Evolutionary conservation across 2,113 vertebrate genomes (phyloP), one percentile per base, ranked within the genome.

Genomic region (Plecturocebus donacophilus): DNA sequence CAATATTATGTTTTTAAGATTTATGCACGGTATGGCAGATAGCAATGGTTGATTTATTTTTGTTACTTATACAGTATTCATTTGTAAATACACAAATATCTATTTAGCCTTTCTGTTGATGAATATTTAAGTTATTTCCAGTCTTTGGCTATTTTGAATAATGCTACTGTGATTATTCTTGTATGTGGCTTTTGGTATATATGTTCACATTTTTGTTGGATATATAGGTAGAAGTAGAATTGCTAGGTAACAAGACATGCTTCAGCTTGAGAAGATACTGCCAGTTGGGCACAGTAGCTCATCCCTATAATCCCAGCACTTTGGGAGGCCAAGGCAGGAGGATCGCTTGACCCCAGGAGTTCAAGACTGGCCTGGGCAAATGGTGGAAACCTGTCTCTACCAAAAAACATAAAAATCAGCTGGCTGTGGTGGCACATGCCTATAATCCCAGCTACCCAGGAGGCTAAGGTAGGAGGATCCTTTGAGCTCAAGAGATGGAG

Each of bases 101-200:
- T 32, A 71, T 66, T 76, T 79, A 38, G 61, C 30, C 42, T 77
- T 92, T 83, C 88, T 77, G 8, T 17, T 81, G 25, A 47, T 14
- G 52, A 32, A 58, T 45, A 66, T 89, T 40, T 71, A 12, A n/a
- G n/a, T 30, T 71, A 88, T 52, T 88, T 54, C 8, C 13, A 83
- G 17, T 80, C 58, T 85, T 0, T 20, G 11, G 27, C 42, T 80
- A 68, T 56, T 87, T 17, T 88, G 61, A 94, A 77, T 61, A 90
- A 87, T 83, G 30, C n/a, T 87, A 86, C n/a, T 58, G 61, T 56
- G n/a, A 76, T 23, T 90, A 56, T 40, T 93, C 68, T 91, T 87
- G 32, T 91, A 85, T n/a, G 70, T 82, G 49, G 58, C 8, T 79
- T 91, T 49, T 87, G 32, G 32, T 47, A 20, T 47, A 75, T 47